Evolutionary conservation across 2,888 invertebrate genomes (phyloP), one percentile per base, ranked within the genome.

Genomic region (Mimas tiliae): DNA sequence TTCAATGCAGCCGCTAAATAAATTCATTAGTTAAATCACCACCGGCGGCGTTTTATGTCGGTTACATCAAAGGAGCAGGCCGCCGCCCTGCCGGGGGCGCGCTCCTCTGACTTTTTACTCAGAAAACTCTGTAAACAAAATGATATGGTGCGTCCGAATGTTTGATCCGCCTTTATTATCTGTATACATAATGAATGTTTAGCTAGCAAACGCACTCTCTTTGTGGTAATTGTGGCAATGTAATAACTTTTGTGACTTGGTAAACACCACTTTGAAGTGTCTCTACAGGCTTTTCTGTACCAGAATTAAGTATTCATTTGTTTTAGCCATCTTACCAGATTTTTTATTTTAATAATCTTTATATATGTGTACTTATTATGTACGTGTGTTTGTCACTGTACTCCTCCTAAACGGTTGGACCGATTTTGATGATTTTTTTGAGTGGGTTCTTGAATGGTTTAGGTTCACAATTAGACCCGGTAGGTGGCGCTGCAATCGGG

Each of bases 21-120:
- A 94, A 94, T 94, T 94, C 94, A 94, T 94, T 94, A 94, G 94
- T 94, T 90, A 94, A 94, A 94, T 93, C 92, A 91, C 91, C 89
- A 91, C 88, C 89, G 93, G 94, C 93, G 90, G 91, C 92, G 87
- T 89, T 93, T 93, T 90, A 89, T 93, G 93, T 93, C 94, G 94
- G 94, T 85, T 84, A 90, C 91, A 86, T 94, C 93, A 94, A 94
- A 94, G 91, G 87, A 81, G 79, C 83, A 75, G 76, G 75, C 79
- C 80, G 85, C 87, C 84, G 87, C 86, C 86, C 87, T 75, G 85
- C 88, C 88, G 81, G 88, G 91, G 90, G 90, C 89, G 87, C 87
- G 85, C 87, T 88, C 86, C 86, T 79, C 79, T 83, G 82, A 93
- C 86, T 93, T 93, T 93, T 93, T 93, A 93, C 92, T 89, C 83